These are phyloP conservation scores for Papilio dardanus DNA, from an alignment of 1,140 invertebrate species.

Conservation along the genomic window DNA sequence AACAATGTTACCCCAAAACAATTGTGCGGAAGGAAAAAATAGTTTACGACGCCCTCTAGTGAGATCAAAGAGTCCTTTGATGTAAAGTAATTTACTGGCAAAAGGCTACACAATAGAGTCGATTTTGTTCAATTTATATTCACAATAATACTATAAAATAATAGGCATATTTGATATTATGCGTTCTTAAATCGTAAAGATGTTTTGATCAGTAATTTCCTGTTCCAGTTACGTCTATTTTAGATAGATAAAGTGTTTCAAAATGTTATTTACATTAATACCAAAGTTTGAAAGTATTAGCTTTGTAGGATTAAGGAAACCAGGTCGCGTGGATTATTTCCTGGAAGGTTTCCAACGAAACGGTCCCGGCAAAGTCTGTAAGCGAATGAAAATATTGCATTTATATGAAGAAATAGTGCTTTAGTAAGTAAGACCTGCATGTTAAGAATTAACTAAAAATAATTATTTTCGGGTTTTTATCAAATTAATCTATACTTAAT, in stretches of 20 bases:
- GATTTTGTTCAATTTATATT: neutral
- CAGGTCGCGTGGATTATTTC: slow-evolving; percentile 24
- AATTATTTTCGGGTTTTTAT: no score
- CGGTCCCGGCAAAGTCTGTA: neutral
- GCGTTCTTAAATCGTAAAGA: neutral
- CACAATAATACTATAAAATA: neutral
- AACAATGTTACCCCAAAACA: slow-evolving; percentile 32
- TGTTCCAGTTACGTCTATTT: neutral
- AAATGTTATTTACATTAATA: neutral
- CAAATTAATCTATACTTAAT: no score
- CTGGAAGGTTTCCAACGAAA: slow-evolving; percentile 1
- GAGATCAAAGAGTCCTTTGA: slow-evolving; percentile 24
- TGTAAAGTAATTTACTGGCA: slow-evolving; percentile 15
- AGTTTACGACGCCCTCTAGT: slow-evolving; percentile 20
- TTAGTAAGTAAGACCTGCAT: neutral
- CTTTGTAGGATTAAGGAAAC: slow-evolving; percentile 19
- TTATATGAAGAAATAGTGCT: neutral
- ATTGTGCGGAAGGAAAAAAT: slow-evolving; percentile 32
- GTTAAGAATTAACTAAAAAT: neutral
- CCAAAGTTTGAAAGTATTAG: slow-evolving; percentile 6
- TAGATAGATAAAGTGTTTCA: neutral
- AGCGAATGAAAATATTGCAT: slow-evolving; percentile 6
- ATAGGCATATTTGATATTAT: neutral
- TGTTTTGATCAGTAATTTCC: no score
- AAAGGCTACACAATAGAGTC: neutral